Evolutionary conservation across 2,888 invertebrate genomes (phyloP).

Genomic region (Amaurobius ferox): DNA sequence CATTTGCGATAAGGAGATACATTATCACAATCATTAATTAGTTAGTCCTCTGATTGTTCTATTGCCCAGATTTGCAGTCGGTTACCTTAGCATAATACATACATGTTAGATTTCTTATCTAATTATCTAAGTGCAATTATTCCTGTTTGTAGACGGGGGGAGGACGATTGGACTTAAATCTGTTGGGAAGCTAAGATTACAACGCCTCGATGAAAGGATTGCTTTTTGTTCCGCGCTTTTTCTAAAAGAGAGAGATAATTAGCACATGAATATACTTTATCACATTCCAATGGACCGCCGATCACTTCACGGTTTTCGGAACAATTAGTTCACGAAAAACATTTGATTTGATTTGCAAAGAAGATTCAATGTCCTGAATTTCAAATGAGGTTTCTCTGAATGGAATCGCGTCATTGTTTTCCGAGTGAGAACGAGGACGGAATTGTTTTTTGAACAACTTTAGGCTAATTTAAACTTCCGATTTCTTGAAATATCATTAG

Average conservation of each 20-base stretch:
- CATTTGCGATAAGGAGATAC: slow-evolving; percentile 67
- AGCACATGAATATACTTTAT: slow-evolving; percentile 69
- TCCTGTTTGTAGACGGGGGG: slow-evolving; percentile 29
- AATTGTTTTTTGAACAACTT: neutral
- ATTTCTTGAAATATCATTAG: neutral
- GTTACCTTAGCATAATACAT: slow-evolving; percentile 68
- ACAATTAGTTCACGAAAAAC: slow-evolving; percentile 35
- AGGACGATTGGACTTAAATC: neutral
- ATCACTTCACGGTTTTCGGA: slow-evolving; percentile 43
- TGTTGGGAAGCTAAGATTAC: slow-evolving; percentile 24
- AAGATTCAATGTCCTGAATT: slow-evolving; percentile 45
- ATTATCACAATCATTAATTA: slow-evolving; percentile 70
- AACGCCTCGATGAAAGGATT: slow-evolving; percentile 26
- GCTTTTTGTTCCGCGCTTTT: slow-evolving; percentile 13
- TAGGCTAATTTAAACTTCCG: neutral
- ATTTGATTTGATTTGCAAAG: slow-evolving; percentile 41
- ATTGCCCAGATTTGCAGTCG: slow-evolving; percentile 58
- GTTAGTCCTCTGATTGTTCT: slow-evolving; percentile 61
- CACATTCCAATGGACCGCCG: slow-evolving; percentile 31
- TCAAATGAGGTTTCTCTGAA: slow-evolving; percentile 29
- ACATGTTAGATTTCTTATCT: slow-evolving; percentile 65
- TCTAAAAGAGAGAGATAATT: slow-evolving; percentile 54
- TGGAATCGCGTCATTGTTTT: neutral
- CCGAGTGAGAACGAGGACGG: neutral
- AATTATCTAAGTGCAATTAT: slow-evolving; percentile 66